These are phyloP conservation scores for Eueremaeus valkanovi DNA, from an alignment of 2,888 invertebrate species.

Conservation along the genomic window DNA sequence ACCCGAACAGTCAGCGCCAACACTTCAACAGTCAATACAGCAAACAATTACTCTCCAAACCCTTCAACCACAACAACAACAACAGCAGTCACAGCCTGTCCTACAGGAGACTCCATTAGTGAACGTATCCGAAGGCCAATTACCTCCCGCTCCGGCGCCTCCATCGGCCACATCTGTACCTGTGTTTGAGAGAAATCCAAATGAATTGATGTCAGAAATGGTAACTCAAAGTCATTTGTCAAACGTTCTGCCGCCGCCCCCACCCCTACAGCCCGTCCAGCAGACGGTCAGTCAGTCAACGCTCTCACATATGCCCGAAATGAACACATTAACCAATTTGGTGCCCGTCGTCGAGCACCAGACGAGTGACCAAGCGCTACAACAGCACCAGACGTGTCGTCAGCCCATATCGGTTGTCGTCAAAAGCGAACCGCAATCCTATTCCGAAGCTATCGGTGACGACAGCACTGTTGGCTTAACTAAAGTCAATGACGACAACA, in stretches of 20 bases:
- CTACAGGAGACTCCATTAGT: background rate
- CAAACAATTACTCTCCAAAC: background rate
- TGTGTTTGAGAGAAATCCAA: background rate
- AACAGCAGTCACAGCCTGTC: background rate
- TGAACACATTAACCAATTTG: slow-evolving; percentile 25
- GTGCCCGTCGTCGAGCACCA: slow-evolving; percentile 23
- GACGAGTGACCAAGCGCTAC: background rate
- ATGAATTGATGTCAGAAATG: slow-evolving; percentile 1
- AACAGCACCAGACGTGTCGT: background rate
- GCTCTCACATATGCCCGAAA: background rate
- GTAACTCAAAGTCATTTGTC: background rate
- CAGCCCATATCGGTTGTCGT: slow-evolving; percentile 11
- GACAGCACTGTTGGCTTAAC: background rate
- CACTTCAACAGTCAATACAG: background rate
- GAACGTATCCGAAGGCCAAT: slow-evolving; percentile 1
- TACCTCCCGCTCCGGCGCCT: slow-evolving; percentile 13
- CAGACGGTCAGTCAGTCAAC: background rate
- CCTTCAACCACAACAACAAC: background rate
- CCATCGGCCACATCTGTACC: slow-evolving; percentile 15
- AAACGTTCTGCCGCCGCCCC: background rate
- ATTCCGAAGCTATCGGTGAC: background rate
- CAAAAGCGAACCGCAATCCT: slow-evolving; percentile 19
- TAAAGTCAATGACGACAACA: slow-evolving; percentile 17
- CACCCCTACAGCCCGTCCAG: slow-evolving; percentile 25
- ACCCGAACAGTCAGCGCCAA: background rate